These are phyloP conservation scores for Temnothorax unifasciatus DNA, from an alignment of 2,888 invertebrate species.

Conservation along the genomic window DNA sequence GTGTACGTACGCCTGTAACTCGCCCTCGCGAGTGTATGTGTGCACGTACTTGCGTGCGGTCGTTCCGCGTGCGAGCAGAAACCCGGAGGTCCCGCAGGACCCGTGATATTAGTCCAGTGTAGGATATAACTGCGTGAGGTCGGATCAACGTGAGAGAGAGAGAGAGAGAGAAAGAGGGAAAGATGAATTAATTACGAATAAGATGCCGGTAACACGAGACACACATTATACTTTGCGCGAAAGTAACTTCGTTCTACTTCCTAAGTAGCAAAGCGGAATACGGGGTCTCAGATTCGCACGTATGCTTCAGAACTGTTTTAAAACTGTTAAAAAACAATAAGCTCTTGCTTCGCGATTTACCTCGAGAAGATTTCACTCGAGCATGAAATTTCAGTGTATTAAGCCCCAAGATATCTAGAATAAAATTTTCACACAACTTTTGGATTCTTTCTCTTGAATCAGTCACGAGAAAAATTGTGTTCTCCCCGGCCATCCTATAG, in stretches of 20 bases:
- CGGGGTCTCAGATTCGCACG: conserved; percentile 37
- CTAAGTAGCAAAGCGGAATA: conserved; percentile 65
- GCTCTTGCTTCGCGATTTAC: neutral
- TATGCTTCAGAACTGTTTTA: neutral
- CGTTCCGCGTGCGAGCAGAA: conserved; percentile 30
- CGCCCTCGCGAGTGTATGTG: conserved; percentile 9
- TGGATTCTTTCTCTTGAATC: neutral
- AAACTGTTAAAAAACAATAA: neutral
- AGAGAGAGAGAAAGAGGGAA: neutral
- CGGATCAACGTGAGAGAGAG: conserved; percentile 2
- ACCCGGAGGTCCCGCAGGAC: conserved; percentile 31
- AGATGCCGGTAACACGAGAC: conserved; percentile 74
- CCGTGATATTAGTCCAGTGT: conserved; percentile 54
- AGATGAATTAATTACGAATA: conserved; percentile 77
- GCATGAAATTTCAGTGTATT: neutral
- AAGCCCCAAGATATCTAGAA: neutral
- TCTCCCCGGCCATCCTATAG: neutral
- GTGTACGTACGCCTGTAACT: conserved; percentile 47
- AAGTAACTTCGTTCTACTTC: conserved; percentile 70
- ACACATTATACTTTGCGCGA: conserved; percentile 73
- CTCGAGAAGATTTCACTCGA: neutral
- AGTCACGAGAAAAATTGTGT: neutral
- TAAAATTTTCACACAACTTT: neutral
- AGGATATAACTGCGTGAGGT: conserved; percentile 23
- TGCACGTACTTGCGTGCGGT: conserved; percentile 21